These are phyloP conservation scores for Tuta absoluta DNA, from an alignment of 2,888 invertebrate genomes.

Conservation along the genomic window DNA sequence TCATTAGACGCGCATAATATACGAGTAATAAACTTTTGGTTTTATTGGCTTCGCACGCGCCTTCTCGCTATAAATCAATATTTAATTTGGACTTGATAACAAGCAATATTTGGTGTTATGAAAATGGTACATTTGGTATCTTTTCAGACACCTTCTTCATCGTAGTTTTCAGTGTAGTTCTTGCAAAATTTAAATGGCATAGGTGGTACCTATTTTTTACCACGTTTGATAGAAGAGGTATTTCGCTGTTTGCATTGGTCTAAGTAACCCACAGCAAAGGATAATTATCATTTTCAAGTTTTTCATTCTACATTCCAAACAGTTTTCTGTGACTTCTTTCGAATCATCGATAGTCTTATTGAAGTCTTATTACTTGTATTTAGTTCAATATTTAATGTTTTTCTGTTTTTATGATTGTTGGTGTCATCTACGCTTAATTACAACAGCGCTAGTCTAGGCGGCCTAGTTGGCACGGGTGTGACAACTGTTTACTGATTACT, in stretches of 20 bases:
- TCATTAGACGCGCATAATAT: conserved; percentile 8
- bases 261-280: no score
- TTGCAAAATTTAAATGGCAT: no score
- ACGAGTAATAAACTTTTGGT: conserved; percentile 9
- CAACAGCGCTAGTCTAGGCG: conserved; percentile 4
- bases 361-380: background rate
- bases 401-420: background rate
- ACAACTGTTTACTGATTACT: conserved; percentile 2
- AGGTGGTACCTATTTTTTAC: no score
- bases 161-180: no score
- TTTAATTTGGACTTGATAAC: conserved; percentile 24
- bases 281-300: no score
- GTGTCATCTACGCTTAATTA: conserved; percentile 10
- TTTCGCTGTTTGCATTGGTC: no score
- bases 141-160: no score
- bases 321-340: background rate
- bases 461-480: conserved; percentile 12
- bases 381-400: background rate
- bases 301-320: background rate
- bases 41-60: conserved; percentile 17
- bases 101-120: conserved; percentile 20
- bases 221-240: no score
- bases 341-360: background rate
- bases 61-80: conserved; percentile 17
- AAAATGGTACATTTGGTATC: no score